Percentiles rank a stretch among this genome's conserved stretches.
Evolutionary conservation across 2,888 invertebrate genomes (phyloP).

Genomic region (Trachelus troglodyta): DNA sequence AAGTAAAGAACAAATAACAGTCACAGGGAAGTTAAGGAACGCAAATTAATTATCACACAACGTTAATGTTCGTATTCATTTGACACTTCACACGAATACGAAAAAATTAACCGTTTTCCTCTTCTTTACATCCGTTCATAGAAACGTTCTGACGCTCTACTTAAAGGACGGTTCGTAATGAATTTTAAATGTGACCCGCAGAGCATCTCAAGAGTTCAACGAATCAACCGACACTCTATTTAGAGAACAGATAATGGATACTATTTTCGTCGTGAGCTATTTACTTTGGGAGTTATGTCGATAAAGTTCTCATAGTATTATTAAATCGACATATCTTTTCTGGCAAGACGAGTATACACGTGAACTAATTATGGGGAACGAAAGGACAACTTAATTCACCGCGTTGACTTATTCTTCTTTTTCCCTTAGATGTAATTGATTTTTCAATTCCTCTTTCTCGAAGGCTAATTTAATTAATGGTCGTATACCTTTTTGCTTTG

Average conservation of each 20-base stretch:
- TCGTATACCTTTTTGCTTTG: not conserved
- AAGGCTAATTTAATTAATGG: not conserved
- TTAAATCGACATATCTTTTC: too few species aligned
- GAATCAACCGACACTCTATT: constrained; percentile 39
- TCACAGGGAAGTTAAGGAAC: not conserved
- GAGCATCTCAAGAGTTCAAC: not conserved
- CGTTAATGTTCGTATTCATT: not conserved
- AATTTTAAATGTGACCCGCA: not conserved
- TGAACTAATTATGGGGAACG: not conserved
- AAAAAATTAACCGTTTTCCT: not conserved
- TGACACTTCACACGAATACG: not conserved
- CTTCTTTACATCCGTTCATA: not conserved
- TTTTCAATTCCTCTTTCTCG: not conserved
- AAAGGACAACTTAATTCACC: not conserved
- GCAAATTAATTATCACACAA: not conserved
- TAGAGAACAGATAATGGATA: constrained; percentile 34
- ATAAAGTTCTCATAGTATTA: not conserved
- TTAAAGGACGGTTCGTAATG: not conserved
- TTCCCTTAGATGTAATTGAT: not conserved
- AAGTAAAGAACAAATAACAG: not conserved
- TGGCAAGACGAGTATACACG: not conserved
- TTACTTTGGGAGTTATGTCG: constrained; percentile 38
- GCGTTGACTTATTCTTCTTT: not conserved
- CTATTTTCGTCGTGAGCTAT: constrained; percentile 39
- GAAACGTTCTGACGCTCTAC: not conserved